Base-by-base conservation (phyloP, 1,140 invertebrate species). In the Coenobita brevimanus region DNA sequence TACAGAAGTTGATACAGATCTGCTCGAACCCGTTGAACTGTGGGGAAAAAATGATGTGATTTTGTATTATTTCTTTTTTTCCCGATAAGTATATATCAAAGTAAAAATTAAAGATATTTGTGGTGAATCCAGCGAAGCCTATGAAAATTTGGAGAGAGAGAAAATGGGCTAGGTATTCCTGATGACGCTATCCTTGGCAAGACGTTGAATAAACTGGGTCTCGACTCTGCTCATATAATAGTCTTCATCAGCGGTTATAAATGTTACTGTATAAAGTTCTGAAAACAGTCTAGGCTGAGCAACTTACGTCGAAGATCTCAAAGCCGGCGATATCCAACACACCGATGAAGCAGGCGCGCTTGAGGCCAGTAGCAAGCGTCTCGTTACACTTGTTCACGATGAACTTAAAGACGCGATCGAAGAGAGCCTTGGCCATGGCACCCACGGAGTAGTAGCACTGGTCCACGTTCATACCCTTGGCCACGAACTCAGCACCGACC, bases 301-400 rank as follows among this genome's bases (percentile, higher is more conserved):
- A 97, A 94, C 99, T 99, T 94, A 94, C 97, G 96, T 97, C 98
- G 95, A 99, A 99, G 94, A 99, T 99, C 50, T 83, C 82, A 43
- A 83, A 83, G 27, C 82, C 82, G n/a, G 82, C 82, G 75, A 83
- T 83, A 17, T 99, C 98, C 95, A 99, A 95, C 94, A 99, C 98
- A 97, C 98, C 97, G 94, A 99, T 99, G 95, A 99, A 99, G 94
- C 97, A 97, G 93, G 97, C 97, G 93, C 98, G 96, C 94, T 99
- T 99, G 93, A 98, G 97, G 30, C 82, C 82, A 0, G 82, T 83
- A 38, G 36, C 82, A 57, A 83, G 82, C 0, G 82, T 83, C 3
- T 46, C 50, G 82, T 83, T 83, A 75, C 82, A 83, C 46, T 83
- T 83, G 15, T 33, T 33, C 1, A 83, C 82, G 17, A 83, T 30